phyloP scores from a whole-genome alignment of 1,140 invertebrate species.

The Lanistes nyassanus region DNA sequence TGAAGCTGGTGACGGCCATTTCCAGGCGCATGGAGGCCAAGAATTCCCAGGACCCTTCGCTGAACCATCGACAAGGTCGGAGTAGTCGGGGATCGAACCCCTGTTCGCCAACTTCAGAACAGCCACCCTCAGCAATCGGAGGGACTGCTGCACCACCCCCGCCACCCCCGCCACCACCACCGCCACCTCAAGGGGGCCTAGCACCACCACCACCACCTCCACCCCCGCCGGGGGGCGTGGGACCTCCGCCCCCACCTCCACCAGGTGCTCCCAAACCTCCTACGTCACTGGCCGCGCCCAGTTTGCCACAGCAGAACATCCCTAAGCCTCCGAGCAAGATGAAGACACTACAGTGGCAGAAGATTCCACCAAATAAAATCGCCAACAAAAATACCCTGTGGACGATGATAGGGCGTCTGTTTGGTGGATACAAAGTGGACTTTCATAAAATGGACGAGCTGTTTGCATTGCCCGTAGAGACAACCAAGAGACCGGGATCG shows the following conservation, averaged over 20 bases:
- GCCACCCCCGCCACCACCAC: slow-evolving; percentile 59
- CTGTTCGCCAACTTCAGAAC: slow-evolving; percentile 65
- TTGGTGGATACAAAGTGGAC: slow-evolving; percentile 75
- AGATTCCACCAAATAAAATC: slow-evolving; percentile 60
- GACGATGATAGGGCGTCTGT: slow-evolving; percentile 85
- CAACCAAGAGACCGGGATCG: slow-evolving; percentile 4
- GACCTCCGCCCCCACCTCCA: slow-evolving; percentile 44
- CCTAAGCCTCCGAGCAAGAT: slow-evolving; percentile 61
- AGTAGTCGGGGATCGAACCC: slow-evolving; percentile 27
- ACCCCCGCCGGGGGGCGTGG: slow-evolving; percentile 42
- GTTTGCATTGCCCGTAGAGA: slow-evolving; percentile 48
- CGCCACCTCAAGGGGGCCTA: slow-evolving; percentile 45
- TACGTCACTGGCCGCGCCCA: slow-evolving; percentile 25
- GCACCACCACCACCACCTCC: slow-evolving; percentile 62
- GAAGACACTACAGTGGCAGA: slow-evolving; percentile 63
- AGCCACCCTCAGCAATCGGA: slow-evolving; percentile 29
- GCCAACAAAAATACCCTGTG: slow-evolving; percentile 71
- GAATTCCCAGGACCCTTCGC: slow-evolving; percentile 42
- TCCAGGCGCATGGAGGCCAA: slow-evolving; percentile 48
- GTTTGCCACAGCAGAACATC: slow-evolving; percentile 60
- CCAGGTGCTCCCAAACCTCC: slow-evolving; percentile 23
- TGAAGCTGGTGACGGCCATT: slow-evolving; percentile 60
- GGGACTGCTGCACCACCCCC: slow-evolving; percentile 29
- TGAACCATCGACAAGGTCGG: slow-evolving; percentile 2
- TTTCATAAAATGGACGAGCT: slow-evolving; percentile 61